phyloP scores from a whole-genome alignment of 1,140 invertebrate genomes.

The Pseudoatta argentina region DNA sequence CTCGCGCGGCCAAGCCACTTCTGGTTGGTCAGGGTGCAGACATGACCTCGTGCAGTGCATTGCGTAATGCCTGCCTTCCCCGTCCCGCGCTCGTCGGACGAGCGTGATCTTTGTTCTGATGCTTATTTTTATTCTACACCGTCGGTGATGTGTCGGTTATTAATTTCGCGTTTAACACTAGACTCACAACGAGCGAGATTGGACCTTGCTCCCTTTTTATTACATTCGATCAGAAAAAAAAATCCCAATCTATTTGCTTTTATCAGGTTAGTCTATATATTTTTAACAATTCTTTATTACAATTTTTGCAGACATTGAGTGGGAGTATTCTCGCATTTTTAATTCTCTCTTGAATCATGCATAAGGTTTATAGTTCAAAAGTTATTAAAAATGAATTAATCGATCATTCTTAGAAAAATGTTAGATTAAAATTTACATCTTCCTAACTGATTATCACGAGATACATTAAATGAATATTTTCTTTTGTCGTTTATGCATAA shows the following conservation, averaged over 20 bases:
- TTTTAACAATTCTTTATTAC: constrained; percentile 26
- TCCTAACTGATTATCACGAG: neutral
- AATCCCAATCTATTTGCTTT: constrained; percentile 22
- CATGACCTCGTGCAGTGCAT: constrained; percentile 27
- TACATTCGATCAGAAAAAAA: neutral
- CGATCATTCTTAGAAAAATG: neutral
- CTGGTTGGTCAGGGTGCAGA: constrained; percentile 53
- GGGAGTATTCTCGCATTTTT: neutral
- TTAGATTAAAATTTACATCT: constrained; percentile 1
- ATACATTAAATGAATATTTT: neutral
- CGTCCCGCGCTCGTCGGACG: neutral
- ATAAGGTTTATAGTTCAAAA: neutral
- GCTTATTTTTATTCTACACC: constrained; percentile 26
- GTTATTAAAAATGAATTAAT: neutral
- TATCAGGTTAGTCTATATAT: neutral
- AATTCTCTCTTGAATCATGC: neutral
- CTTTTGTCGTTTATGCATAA: neutral
- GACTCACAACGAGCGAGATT: neutral
- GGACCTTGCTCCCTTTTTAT: constrained; percentile 27
- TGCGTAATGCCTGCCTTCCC: constrained; percentile 24
- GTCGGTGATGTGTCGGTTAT: constrained; percentile 3
- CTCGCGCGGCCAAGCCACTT: constrained; percentile 29
- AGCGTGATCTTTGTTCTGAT: constrained; percentile 44
- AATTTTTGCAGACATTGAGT: neutral
- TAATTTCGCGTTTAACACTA: constrained; percentile 37